Evolutionary conservation across 2,888 invertebrate species (phyloP).

Genomic region (Cerastis leucographa): DNA sequence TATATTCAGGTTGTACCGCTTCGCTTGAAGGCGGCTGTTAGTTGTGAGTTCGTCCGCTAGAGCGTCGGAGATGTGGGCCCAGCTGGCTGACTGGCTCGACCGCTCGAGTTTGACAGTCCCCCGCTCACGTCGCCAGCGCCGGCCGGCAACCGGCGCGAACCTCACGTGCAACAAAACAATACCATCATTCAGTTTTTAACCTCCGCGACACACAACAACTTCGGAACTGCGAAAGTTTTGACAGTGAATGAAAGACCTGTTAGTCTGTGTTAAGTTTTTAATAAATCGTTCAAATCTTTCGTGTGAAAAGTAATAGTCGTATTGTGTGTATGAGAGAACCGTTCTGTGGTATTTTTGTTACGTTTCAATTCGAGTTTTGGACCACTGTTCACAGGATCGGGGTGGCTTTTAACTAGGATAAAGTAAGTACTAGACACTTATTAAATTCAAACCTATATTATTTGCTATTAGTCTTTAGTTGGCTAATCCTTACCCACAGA

Average conservation of each 20-base stretch:
- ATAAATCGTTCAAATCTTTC: constrained; percentile 75
- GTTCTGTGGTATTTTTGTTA: constrained; percentile 85
- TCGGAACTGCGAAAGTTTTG: constrained; percentile 72
- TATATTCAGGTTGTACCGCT: constrained; percentile 70
- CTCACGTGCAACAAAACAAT: constrained; percentile 80
- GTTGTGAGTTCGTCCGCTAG: constrained; percentile 86
- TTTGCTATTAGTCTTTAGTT: not conserved
- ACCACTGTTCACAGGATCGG: constrained; percentile 75
- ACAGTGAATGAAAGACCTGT: constrained; percentile 62
- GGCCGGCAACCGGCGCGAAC: constrained; percentile 78
- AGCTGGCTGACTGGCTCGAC: constrained; percentile 87
- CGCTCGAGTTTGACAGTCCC: constrained; percentile 86
- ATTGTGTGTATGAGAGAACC: constrained; percentile 82
- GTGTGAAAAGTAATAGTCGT: constrained; percentile 82
- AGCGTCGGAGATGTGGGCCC: constrained; percentile 83
- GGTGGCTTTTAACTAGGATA: constrained; percentile 50
- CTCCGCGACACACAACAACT: constrained; percentile 78
- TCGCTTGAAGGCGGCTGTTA: constrained; percentile 75
- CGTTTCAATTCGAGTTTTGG: constrained; percentile 81
- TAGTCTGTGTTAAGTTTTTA: constrained; percentile 76
- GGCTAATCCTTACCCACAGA: constrained; percentile 23
- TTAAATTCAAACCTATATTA: not conserved
- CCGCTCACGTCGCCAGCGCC: constrained; percentile 81
- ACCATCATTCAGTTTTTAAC: constrained; percentile 80
- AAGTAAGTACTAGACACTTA: constrained; percentile 53